Evolutionary conservation across 2,113 vertebrate genomes (phyloP).

Genomic region (Sander vitreus): DNA sequence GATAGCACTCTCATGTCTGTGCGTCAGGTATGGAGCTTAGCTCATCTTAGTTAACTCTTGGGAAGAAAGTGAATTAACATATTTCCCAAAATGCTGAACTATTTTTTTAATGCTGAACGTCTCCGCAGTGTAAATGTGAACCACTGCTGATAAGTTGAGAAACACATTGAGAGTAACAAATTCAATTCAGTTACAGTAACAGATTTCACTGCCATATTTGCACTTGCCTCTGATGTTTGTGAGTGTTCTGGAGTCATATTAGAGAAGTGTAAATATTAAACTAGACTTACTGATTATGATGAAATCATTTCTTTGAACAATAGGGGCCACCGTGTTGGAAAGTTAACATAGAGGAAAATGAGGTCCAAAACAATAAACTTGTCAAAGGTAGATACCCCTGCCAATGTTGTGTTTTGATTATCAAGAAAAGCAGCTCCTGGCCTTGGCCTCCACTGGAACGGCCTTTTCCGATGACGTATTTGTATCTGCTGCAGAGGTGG

Average conservation of each 20-base stretch:
- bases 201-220: not conserved
- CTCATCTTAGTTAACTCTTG: not conserved
- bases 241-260: slow-evolving; percentile 22
- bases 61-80: not conserved
- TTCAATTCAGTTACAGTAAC: not conserved
- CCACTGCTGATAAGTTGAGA: not conserved
- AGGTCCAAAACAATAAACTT: slow-evolving; percentile 63
- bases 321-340: slow-evolving; percentile 24
- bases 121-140: not conserved
- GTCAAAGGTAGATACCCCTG: slow-evolving; percentile 50
- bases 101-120: not conserved
- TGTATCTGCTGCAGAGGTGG: slow-evolving; percentile 50
- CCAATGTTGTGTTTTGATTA: slow-evolving; percentile 70
- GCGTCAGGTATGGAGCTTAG: not conserved
- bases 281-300: slow-evolving; percentile 16
- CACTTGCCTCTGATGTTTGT: not conserved
- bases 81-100: not conserved
- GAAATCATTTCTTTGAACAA: slow-evolving; percentile 48
- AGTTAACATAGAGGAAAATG: slow-evolving; percentile 43
- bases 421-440: slow-evolving; percentile 43
- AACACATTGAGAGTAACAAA: not conserved
- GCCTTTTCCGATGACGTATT: slow-evolving; percentile 62
- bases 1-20: too few species aligned
- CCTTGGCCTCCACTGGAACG: slow-evolving; percentile 39
- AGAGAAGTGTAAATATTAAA: slow-evolving; percentile 27